Conservation (phyloP, 2,113 vertebrate species). For the Rafetus swinhoei region DNA sequence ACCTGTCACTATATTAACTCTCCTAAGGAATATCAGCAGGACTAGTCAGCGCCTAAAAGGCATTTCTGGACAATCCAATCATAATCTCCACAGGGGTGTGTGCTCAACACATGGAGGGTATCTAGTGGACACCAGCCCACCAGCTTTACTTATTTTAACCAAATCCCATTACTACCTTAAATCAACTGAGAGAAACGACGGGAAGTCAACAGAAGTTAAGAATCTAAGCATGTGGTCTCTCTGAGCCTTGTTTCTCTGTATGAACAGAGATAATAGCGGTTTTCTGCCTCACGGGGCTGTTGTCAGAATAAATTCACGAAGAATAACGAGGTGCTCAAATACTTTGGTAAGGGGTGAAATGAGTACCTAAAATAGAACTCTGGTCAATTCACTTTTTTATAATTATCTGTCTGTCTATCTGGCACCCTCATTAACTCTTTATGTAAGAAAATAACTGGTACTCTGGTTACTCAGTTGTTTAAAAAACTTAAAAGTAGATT, state of each 20-base stretch:
- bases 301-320: too few relatives aligned
- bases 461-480: not conserved
- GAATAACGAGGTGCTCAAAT: too few relatives aligned
- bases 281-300: too few relatives aligned
- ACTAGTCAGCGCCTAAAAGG: not conserved
- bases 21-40: not conserved
- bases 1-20: not conserved
- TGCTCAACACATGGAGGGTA: not conserved
- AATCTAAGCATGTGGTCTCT: not conserved
- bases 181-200: not conserved
- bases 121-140: not conserved
- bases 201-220: not conserved
- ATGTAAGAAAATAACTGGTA: not conserved
- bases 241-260: too few relatives aligned
- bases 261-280: too few relatives aligned
- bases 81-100: not conserved
- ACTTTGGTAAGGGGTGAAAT: too few relatives aligned
- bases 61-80: not conserved
- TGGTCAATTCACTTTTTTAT: too few relatives aligned
- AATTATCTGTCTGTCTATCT: too few relatives aligned
- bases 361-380: too few relatives aligned
- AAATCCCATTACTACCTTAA: not conserved
- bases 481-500: not conserved
- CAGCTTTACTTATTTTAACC: not conserved
- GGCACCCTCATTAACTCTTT: not conserved